A percentile compares a stretch with the other conserved stretches of the same genome.
Evolutionary conservation across 1,140 invertebrate genomes (phyloP).

Genomic region (Hycleus cichorii): DNA sequence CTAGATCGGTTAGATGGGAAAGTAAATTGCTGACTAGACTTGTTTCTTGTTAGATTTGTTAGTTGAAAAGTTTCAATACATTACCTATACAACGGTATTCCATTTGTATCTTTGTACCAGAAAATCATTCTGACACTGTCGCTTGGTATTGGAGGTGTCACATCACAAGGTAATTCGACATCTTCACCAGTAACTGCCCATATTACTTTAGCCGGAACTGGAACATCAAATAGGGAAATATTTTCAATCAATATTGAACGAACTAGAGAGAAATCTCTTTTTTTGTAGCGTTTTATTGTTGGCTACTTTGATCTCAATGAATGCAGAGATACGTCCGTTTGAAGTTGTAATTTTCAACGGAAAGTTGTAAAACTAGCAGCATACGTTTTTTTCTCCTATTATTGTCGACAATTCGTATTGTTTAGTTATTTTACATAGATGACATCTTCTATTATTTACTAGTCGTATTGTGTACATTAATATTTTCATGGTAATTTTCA

Average conservation of each 20-base stretch:
- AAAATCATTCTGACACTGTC: conserved; percentile 72
- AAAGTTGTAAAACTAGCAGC: background rate
- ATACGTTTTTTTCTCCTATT: background rate
- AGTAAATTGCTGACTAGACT: too few relatives aligned
- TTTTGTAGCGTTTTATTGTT: too few relatives aligned
- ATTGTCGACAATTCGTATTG: background rate
- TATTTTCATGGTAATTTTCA: too few relatives aligned
- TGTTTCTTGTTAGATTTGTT: background rate
- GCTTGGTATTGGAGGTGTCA: conserved; percentile 59
- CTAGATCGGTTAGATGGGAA: too few relatives aligned
- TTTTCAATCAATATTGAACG: background rate
- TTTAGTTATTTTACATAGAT: too few relatives aligned
- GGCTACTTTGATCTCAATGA: background rate
- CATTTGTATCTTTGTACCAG: conserved; percentile 76
- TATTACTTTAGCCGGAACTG: conserved; percentile 57
- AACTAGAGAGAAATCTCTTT: too few relatives aligned
- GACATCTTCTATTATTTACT: too few relatives aligned
- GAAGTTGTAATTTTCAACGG: background rate
- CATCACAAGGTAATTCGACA: conserved; percentile 72
- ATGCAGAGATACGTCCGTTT: background rate
- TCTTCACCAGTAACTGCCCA: conserved; percentile 66
- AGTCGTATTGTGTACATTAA: too few relatives aligned
- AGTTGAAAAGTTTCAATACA: conserved; percentile 23
- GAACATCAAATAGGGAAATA: conserved; percentile 12
- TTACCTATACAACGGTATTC: conserved; percentile 80